A percentile compares a stretch with the other conserved stretches of the same genome.
These are phyloP conservation scores for Pipistrellus kuhlii DNA, from an alignment of 2,797 vertebrate genomes.

Conservation along the genomic window DNA sequence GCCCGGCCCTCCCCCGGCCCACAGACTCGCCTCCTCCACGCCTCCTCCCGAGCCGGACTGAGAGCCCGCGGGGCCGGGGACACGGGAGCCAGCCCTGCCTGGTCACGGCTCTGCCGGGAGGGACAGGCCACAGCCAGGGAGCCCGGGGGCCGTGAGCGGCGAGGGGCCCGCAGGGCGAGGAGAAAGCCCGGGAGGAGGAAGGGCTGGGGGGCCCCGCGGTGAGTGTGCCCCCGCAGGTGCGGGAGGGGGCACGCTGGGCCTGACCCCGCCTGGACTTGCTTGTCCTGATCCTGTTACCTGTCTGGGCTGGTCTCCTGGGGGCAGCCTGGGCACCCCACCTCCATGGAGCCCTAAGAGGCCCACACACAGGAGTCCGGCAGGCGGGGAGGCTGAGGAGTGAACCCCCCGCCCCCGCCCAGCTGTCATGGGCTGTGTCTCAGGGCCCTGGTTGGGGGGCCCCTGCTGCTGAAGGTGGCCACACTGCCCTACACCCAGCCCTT, in stretches of 20 bases:
- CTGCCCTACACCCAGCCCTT: not conserved
- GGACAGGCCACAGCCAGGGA: too few species aligned
- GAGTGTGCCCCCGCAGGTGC: too few species aligned
- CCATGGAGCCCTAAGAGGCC: not conserved
- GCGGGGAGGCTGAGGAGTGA: not conserved
- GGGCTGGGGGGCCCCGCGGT: too few species aligned
- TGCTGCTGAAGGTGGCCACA: not conserved
- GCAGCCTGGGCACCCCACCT: not conserved
- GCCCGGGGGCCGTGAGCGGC: accelerated
- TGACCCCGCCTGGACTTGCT: not conserved
- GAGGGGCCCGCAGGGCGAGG: not conserved
- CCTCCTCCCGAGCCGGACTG: not conserved
- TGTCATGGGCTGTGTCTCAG: not conserved
- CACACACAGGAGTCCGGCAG: not conserved
- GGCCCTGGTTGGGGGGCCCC: not conserved
- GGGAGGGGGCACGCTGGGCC: accelerated
- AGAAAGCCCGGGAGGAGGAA: not conserved
- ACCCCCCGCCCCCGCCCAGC: accelerated
- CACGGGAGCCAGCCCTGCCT: not conserved
- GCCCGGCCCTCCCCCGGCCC: not conserved
- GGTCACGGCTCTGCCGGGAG: accelerated
- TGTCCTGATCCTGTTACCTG: not conserved
- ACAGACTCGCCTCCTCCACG: accelerated
- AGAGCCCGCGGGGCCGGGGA: not conserved
- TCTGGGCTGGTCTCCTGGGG: not conserved